Conservation (phyloP, 2,888 invertebrate species). For the Clostera curtula region DNA sequence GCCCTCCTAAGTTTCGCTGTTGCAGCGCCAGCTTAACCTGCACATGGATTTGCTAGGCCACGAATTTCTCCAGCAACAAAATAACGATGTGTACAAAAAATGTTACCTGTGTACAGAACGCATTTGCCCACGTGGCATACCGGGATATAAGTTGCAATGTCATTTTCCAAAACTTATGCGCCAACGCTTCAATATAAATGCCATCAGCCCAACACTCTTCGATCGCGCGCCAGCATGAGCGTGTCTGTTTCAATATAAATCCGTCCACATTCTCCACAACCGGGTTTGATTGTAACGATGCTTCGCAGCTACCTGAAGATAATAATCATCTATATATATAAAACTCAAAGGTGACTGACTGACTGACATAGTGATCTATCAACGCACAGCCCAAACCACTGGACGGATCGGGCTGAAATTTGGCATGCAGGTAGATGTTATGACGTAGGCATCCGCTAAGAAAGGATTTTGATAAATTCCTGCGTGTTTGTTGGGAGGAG, state of each 20-base stretch:
- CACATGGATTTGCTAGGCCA: too few species aligned
- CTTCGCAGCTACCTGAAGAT: constrained; percentile 56
- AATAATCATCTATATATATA: constrained; percentile 17
- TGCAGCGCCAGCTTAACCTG: too few species aligned
- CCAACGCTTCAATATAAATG: constrained; percentile 85
- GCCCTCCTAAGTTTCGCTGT: too few species aligned
- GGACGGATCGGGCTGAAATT: too few species aligned
- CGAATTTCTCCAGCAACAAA: too few species aligned
- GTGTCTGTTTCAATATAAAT: constrained; percentile 64
- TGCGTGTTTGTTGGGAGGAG: too few species aligned
- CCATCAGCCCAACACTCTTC: constrained; percentile 84
- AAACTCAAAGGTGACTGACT: not conserved
- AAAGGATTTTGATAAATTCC: too few species aligned
- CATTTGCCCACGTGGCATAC: constrained; percentile 82
- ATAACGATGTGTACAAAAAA: too few species aligned
- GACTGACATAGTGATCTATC: too few species aligned
- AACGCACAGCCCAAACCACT: too few species aligned
- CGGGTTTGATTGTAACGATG: constrained; percentile 42
- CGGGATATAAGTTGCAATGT: constrained; percentile 88
- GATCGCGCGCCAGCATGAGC: constrained; percentile 62
- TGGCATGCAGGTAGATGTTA: too few species aligned
- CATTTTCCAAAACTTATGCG: constrained; percentile 92
- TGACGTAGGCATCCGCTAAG: too few species aligned
- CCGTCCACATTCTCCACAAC: constrained; percentile 42
- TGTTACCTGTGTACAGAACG: constrained; percentile 59